These are phyloP conservation scores for Cyprinodon variegatus DNA, from an alignment of 2,113 vertebrate species.

Conservation along the genomic window DNA sequence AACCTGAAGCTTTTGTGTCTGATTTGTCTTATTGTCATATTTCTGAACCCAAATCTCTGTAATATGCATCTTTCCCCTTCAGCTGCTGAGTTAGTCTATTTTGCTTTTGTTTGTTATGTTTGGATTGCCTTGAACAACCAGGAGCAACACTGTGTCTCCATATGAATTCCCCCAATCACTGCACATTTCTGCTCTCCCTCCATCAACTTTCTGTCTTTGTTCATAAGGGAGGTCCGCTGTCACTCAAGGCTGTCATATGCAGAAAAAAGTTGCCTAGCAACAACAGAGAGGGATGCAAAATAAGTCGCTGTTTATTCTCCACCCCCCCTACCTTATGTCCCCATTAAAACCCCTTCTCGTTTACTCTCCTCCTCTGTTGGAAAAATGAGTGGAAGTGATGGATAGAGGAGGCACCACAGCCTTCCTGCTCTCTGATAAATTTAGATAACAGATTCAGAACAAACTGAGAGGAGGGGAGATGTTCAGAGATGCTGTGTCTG, in stretches of 20 bases:
- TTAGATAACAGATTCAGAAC: conserved; percentile 49
- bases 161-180: conserved; percentile 18
- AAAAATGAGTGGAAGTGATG: conserved; percentile 45
- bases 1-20: not conserved
- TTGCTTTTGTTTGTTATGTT: not conserved
- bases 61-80: not conserved
- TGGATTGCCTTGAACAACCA: conserved; percentile 15
- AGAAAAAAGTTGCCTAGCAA: conserved; percentile 74
- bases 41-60: conserved; percentile 3
- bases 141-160: conserved; percentile 3
- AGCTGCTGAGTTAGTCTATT: not conserved
- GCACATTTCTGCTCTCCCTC: conserved; percentile 30
- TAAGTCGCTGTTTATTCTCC: conserved; percentile 59
- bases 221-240: conserved; percentile 61
- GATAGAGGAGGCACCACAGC: conserved; percentile 12
- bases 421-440: conserved; percentile 47
- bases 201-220: conserved; percentile 61
- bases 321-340: conserved; percentile 52
- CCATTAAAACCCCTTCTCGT: conserved; percentile 35
- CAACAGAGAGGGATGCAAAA: conserved; percentile 53
- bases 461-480: conserved; percentile 35
- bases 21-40: not conserved
- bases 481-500: conserved; percentile 53
- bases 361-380: conserved; percentile 20
- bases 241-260: conserved; percentile 67